These are phyloP conservation scores for Hippopotamus amphibius DNA, from an alignment of 2,113 vertebrate genomes.

Conservation along the genomic window DNA sequence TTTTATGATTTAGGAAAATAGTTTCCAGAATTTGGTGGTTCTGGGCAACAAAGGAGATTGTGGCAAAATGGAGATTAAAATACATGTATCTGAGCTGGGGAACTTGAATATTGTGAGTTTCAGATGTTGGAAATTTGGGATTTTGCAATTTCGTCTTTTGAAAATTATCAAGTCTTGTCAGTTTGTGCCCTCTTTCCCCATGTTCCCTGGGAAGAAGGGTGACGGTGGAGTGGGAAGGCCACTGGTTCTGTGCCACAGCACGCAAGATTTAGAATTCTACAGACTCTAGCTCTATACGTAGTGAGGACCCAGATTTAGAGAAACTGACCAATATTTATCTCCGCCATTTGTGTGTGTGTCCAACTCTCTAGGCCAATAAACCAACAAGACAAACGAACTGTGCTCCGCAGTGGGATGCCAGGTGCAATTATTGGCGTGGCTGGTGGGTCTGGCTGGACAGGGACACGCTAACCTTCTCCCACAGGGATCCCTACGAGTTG, in stretches of 20 bases:
- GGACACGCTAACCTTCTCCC: background rate
- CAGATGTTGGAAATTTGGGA: constrained; percentile 58
- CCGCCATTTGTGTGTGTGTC: constrained; percentile 85
- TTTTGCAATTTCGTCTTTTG: constrained; percentile 69
- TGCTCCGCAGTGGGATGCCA: constrained; percentile 65
- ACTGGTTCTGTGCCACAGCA: constrained; percentile 78
- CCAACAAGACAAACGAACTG: constrained; percentile 78
- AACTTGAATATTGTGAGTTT: constrained; percentile 69
- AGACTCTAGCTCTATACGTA: constrained; percentile 75
- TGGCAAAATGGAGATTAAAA: constrained; percentile 62
- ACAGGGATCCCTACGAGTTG: background rate
- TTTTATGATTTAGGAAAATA: constrained; percentile 68
- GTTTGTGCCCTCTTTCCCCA: constrained; percentile 59
- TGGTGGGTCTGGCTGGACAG: constrained; percentile 45
- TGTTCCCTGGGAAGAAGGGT: constrained; percentile 72
- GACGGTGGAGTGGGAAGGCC: constrained; percentile 61
- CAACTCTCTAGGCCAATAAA: constrained; percentile 84
- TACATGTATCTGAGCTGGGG: constrained; percentile 71
- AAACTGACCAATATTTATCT: constrained; percentile 85
- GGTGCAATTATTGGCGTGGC: constrained; percentile 64
- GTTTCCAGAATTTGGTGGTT: constrained; percentile 68
- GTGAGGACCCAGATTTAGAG: constrained; percentile 82
- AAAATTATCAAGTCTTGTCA: constrained; percentile 61
- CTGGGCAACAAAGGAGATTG: constrained; percentile 65
- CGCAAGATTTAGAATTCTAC: constrained; percentile 74